Percentiles rank a stretch among this genome's conserved stretches.
These are phyloP conservation scores for Zaprionus lineosus DNA, from an alignment of 2,888 invertebrate species.

Conservation along the genomic window DNA sequence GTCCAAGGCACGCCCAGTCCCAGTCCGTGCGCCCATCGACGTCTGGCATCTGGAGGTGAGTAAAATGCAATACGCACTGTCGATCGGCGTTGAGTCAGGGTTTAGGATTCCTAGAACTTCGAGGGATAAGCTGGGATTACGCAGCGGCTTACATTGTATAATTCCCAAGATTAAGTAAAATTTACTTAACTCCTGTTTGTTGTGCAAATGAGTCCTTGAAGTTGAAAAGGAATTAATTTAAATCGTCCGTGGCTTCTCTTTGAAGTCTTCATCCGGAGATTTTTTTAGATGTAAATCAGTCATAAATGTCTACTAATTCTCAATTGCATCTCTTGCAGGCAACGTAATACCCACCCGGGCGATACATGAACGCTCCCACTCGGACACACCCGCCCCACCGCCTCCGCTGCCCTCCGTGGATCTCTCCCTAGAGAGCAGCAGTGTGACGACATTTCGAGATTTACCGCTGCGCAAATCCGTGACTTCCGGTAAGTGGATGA, in stretches of 20 bases:
- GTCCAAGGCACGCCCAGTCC: slow-evolving; percentile 80
- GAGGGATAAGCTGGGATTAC: not conserved
- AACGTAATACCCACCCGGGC: slow-evolving; percentile 80
- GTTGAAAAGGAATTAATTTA: no score
- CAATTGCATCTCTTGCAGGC: no score
- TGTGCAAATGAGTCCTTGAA: no score
- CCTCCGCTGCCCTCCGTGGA: slow-evolving; percentile 93
- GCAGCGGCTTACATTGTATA: not conserved
- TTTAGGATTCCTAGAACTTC: slow-evolving; percentile 13
- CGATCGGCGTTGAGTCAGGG: not conserved
- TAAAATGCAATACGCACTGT: slow-evolving; percentile 21
- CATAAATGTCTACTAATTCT: not conserved
- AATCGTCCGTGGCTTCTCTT: no score
- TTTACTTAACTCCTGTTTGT: no score
- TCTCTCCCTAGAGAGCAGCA: slow-evolving; percentile 96
- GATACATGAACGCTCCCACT: slow-evolving; percentile 94
- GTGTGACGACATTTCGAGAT: slow-evolving; percentile 95
- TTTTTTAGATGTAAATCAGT: no score
- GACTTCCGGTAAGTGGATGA: slow-evolving; percentile 87
- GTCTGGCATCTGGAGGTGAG: slow-evolving; percentile 85
- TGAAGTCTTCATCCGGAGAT: no score
- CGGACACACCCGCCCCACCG: slow-evolving; percentile 89
- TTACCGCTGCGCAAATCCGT: slow-evolving; percentile 93
- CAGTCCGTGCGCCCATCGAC: slow-evolving; percentile 85
- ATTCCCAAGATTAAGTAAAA: no score